A percentile compares a stretch with the other conserved stretches of the same genome.
Evolutionary conservation across 2,888 invertebrate genomes (phyloP).

Genomic region (Lithosia quadra): DNA sequence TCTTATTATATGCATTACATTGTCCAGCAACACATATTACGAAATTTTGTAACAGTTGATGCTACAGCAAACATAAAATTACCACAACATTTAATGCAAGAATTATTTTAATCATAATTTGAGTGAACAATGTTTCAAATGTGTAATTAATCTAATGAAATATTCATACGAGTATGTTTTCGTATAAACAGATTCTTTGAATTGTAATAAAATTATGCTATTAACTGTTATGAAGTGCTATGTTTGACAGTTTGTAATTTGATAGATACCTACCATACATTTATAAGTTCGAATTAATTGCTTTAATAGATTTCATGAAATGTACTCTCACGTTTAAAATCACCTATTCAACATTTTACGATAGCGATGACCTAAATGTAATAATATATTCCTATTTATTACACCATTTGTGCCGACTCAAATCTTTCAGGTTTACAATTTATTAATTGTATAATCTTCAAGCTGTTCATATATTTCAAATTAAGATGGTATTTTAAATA

Average conservation of each 20-base stretch:
- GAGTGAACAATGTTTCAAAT: neutral
- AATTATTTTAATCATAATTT: neutral
- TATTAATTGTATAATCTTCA: neutral
- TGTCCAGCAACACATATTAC: slow-evolving; percentile 19
- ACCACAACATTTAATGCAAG: neutral
- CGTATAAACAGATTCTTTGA: neutral
- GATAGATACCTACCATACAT: neutral
- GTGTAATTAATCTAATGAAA: neutral
- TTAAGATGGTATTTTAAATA: neutral
- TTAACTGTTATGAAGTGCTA: neutral
- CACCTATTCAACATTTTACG: neutral
- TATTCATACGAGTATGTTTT: neutral
- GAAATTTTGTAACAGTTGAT: slow-evolving; percentile 27
- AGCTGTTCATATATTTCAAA: neutral
- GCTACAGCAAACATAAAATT: slow-evolving; percentile 14
- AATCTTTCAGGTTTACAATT: neutral
- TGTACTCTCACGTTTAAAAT: neutral
- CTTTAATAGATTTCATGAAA: neutral
- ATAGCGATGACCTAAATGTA: neutral
- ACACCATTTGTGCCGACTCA: neutral
- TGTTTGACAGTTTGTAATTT: neutral
- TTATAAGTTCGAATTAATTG: neutral
- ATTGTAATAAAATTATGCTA: neutral
- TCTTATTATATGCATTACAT: slow-evolving; percentile 14
- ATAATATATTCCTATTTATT: neutral